A percentile compares a stretch with the other conserved stretches of the same genome.
phyloP scores from a whole-genome alignment of 1,140 invertebrate genomes.

The Atta cephalotes region DNA sequence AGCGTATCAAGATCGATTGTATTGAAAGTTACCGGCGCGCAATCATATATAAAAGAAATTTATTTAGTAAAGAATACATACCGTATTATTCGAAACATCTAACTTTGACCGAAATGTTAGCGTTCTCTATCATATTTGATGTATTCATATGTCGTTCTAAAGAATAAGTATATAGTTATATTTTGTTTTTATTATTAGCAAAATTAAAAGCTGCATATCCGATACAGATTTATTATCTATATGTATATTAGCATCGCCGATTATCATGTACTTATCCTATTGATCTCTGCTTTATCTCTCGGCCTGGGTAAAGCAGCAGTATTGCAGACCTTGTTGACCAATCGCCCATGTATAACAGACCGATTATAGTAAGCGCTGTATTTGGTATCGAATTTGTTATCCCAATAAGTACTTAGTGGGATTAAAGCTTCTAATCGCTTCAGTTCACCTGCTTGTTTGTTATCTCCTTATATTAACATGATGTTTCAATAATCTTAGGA shows the following conservation, averaged over 20 bases:
- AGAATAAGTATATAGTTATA: neutral
- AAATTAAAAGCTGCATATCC: neutral
- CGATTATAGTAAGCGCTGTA: conserved; percentile 49
- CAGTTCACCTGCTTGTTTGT: conserved; percentile 42
- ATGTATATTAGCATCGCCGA: neutral
- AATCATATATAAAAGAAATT: too few relatives aligned
- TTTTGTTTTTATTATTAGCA: neutral
- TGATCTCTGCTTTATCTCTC: conserved; percentile 15
- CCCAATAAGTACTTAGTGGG: conserved; percentile 38
- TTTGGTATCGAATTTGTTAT: conserved; percentile 52
- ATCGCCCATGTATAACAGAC: conserved; percentile 3
- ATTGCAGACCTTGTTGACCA: conserved; percentile 35
- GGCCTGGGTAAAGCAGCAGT: neutral
- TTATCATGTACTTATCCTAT: conserved; percentile 26
- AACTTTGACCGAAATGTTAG: too few relatives aligned
- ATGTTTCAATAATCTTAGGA: conserved; percentile 46
- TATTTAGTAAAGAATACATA: too few relatives aligned
- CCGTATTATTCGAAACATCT: too few relatives aligned
- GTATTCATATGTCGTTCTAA: too few relatives aligned
- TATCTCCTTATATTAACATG: conserved; percentile 31
- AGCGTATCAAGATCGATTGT: too few relatives aligned
- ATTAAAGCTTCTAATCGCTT: conserved; percentile 50
- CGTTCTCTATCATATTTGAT: too few relatives aligned
- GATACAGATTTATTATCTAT: neutral
- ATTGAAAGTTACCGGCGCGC: too few relatives aligned